Evolutionary conservation across 1,140 invertebrate genomes (phyloP), one percentile per base, ranked within the genome.

Genomic region (Heliconius nattereri): DNA sequence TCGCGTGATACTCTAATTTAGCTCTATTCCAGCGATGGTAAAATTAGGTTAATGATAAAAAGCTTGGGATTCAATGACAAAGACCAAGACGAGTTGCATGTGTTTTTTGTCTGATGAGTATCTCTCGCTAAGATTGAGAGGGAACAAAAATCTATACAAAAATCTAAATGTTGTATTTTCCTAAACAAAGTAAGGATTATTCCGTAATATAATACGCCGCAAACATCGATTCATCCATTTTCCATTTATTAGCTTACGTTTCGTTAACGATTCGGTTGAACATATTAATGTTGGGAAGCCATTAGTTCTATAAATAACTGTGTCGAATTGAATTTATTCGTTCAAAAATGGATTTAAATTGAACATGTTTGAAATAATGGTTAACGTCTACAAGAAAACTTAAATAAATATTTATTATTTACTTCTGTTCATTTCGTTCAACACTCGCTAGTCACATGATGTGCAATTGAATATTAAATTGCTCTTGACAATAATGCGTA

Each of bases 381-480:
- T 26, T 3, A 29, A 66, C 26, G 13, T 29, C 26, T 11, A 66
- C 23, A 29, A 29, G 1, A 16, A 60, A 66, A 66, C 11, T 66
- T 35, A 32, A 77, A 71, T 76, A 54, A 11, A 71, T 32, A 71
- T 66, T 37, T 77, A 23, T 45, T 32, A 71, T 66, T 37, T 77
- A 23, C 60, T 82, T 73, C 74, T 83, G 74, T 83, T 87, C 82
- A 83, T 84, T 85, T 84, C 82, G 80, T 78, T 83, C 80, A 79
- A 78, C 81, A 78, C 73, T 78, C 82, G 77, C 75, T 81, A 73
- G 84, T 87, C 85, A 87, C 83, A 87, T 85, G 84, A 87, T 78
- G 76, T 79, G 73, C 84, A 85, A 84, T 82, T 82, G 84, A 86
- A 82, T 83, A 84, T 84, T 84, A 85, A 87, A 87, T 85, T 85